Evolutionary conservation across 2,113 vertebrate genomes (phyloP).

Genomic region (Elgaria multicarinata): DNA sequence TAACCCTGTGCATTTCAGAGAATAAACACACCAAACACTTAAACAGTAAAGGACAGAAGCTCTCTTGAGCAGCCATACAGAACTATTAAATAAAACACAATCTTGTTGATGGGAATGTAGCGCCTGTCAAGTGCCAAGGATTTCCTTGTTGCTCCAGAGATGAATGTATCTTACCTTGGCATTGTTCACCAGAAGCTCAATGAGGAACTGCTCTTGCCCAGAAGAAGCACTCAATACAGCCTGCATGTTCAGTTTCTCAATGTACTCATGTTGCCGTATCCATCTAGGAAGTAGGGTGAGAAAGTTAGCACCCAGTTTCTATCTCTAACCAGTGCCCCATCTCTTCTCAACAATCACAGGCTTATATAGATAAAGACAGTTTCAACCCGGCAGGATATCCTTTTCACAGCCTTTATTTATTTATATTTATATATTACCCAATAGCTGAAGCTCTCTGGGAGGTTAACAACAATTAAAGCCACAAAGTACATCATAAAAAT

Average conservation of each 20-base stretch:
- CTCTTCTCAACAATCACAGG: not conserved
- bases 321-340: not conserved
- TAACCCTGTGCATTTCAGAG: not conserved
- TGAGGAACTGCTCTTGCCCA: slow-evolving; percentile 87
- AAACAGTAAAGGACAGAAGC: not conserved
- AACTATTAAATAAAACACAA: not conserved
- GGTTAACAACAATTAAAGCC: too few relatives aligned
- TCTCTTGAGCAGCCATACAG: not conserved
- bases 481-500: too few relatives aligned
- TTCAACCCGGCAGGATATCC: too few relatives aligned
- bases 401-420: too few relatives aligned
- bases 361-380: too few relatives aligned
- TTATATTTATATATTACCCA: too few relatives aligned
- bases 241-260: slow-evolving; percentile 96
- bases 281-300: slow-evolving; percentile 77
- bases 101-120: not conserved
- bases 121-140: not conserved
- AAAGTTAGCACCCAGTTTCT: not conserved
- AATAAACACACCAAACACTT: not conserved
- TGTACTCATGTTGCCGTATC: slow-evolving; percentile 88
- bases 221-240: slow-evolving; percentile 86
- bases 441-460: too few relatives aligned
- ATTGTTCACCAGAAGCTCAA: slow-evolving; percentile 86
- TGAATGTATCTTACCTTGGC: slow-evolving; percentile 81
- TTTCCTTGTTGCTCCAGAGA: not conserved